Base-by-base conservation (phyloP, 2,888 invertebrate species). In the Xestobium rufovillosum region DNA sequence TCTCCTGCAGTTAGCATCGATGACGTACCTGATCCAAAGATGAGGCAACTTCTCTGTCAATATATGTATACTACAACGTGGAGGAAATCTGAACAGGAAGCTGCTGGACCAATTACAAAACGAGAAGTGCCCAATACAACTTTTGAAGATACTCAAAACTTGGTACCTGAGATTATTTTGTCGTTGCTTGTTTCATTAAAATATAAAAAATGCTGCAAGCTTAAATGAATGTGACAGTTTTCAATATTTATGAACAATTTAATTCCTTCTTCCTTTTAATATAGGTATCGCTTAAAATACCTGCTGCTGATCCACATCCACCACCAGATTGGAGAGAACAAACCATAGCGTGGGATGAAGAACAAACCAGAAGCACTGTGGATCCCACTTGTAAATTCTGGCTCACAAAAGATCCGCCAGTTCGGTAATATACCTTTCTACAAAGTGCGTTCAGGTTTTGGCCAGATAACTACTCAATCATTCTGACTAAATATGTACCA, bases 1-100 rank as follows among this genome's bases (percentile, higher is more conserved):
- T 54, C 61, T 2, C 65, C 66, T 2, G 64, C 60, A 8, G 55
- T 63, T 3, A 56, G 62, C 38, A 49, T 67, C 26, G 66, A 67
- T 39, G 62, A 67, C 28, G 51, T 65, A 3, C 50, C 55, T 4
- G 64, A 67, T 44, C 49, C 53, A 14, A 53, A 61, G 41, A 57
- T 60, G 49, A 50, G 64, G 23, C 49, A 57, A 27, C 33, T 61
- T 8, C 32, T 68, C 3, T 48, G 59, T 13, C 39, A 56, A 11
- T 52, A 51, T 34, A 60, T 60, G 47, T 68, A 68, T 45, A 62
- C 59, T 2, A 61, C 64, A 0, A 63, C 61, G 16, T 56, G 51
- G 46, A 47, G 54, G 33, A 55, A 53, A 40, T 54, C 57, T 9
- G 55, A 54, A 36, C 47, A 53, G 26, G 63, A 63, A 45, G 57